phyloP scores from a whole-genome alignment of 2,113 vertebrate species.

The Perccottus glenii region DNA sequence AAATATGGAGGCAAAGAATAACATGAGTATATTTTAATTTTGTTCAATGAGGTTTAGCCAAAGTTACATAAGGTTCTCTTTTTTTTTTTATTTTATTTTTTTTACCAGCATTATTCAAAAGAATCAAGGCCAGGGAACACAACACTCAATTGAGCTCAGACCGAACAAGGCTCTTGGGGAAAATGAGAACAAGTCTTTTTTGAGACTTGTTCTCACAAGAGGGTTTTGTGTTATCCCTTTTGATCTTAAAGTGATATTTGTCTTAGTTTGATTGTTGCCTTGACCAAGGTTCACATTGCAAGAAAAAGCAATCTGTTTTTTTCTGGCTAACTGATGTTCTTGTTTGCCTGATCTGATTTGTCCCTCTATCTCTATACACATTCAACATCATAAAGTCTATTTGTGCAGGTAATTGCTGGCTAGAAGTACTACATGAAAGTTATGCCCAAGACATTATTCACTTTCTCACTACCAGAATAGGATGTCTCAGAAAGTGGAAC shows the following conservation, averaged over 20 bases:
- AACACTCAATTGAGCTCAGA: slow-evolving; percentile 35
- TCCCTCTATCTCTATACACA: background rate
- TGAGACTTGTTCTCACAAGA: no score
- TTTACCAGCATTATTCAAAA: slow-evolving; percentile 25
- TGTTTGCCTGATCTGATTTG: background rate
- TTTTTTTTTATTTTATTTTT: slow-evolving; percentile 20
- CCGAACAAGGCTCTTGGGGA: background rate
- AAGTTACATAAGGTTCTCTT: background rate
- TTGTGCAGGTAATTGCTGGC: no score
- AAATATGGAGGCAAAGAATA: no score
- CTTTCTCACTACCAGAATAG: background rate
- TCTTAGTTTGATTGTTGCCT: no score
- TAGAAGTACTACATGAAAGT: no score
- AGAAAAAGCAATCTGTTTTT: no score
- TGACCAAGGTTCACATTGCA: no score
- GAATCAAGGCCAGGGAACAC: slow-evolving; percentile 31
- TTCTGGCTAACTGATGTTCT: background rate
- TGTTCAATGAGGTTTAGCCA: background rate
- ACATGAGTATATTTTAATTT: background rate
- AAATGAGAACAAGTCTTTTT: no score
- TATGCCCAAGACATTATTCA: background rate
- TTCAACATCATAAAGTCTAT: no score
- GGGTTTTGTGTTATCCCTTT: background rate
- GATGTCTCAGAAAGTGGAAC: background rate
- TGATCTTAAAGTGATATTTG: no score